Percentiles rank a stretch among this genome's conserved stretches.
These are phyloP conservation scores for Medauroidea extradentata DNA, from an alignment of 1,140 invertebrate species.

Conservation along the genomic window DNA sequence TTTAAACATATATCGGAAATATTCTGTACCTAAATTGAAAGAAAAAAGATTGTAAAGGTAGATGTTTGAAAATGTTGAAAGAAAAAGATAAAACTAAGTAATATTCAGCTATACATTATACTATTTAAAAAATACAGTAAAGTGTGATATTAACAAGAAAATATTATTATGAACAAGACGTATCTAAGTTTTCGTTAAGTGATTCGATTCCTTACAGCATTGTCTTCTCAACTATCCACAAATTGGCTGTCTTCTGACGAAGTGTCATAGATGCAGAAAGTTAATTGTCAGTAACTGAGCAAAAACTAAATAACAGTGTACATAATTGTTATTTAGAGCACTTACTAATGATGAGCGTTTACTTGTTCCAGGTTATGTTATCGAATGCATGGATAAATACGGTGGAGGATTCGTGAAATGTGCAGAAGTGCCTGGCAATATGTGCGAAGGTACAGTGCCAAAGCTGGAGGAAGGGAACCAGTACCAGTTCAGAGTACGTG, in stretches of 20 bases:
- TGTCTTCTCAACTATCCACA: not conserved
- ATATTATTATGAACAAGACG: too few relatives aligned
- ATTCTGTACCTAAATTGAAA: too few relatives aligned
- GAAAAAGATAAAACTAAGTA: too few relatives aligned
- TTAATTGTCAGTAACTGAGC: not conserved
- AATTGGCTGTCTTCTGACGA: not conserved
- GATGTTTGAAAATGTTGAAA: too few relatives aligned
- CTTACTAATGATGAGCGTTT: not conserved
- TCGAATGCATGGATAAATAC: constrained; percentile 80
- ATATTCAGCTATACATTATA: too few relatives aligned
- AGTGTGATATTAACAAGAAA: too few relatives aligned
- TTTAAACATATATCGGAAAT: too few relatives aligned
- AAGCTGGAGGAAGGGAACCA: constrained; percentile 91
- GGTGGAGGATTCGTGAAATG: constrained; percentile 61
- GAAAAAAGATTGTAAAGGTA: too few relatives aligned
- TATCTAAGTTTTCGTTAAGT: too few relatives aligned
- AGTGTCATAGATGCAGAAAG: not conserved
- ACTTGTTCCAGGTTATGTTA: constrained; percentile 68
- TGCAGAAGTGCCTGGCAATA: constrained; percentile 70
- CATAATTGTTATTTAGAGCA: not conserved
- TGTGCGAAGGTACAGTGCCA: constrained; percentile 76
- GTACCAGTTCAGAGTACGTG: constrained; percentile 91
- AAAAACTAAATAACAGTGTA: not conserved
- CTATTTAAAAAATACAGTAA: too few relatives aligned
- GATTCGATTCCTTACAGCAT: too few relatives aligned